phyloP scores from a whole-genome alignment of 2,797 vertebrate genomes.

The Haliaeetus vocifer region DNA sequence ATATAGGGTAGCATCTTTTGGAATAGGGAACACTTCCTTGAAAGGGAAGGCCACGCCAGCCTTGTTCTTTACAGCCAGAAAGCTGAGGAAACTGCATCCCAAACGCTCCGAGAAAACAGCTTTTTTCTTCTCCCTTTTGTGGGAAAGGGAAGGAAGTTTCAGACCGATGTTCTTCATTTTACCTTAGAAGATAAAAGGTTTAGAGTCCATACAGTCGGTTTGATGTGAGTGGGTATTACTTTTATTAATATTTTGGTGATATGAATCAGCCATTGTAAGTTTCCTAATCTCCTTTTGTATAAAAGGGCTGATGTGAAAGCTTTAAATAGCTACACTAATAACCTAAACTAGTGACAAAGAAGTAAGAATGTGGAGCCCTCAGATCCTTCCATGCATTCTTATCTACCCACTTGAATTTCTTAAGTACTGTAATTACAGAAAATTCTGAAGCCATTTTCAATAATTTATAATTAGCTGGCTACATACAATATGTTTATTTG shows the following conservation, averaged over 20 bases:
- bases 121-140: neutral
- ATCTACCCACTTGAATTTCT: neutral
- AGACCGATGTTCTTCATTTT: neutral
- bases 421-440: neutral
- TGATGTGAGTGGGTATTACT: neutral
- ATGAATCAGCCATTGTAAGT: neutral
- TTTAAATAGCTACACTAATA: neutral
- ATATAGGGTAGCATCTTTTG: neutral
- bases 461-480: neutral
- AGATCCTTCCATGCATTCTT: neutral
- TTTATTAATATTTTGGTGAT: neutral
- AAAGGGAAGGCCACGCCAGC: neutral
- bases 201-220: neutral
- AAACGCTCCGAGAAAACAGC: neutral
- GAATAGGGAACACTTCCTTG: neutral
- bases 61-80: neutral
- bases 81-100: neutral
- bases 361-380: neutral
- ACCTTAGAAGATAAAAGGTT: neutral
- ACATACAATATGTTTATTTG: neutral
- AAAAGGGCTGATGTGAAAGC: neutral
- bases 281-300: neutral
- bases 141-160: neutral
- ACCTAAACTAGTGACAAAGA: neutral
- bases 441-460: neutral